Evolutionary conservation across 2,113 vertebrate genomes (phyloP), one percentile per base, ranked within the genome.

Genomic region (Centropus unirufus): DNA sequence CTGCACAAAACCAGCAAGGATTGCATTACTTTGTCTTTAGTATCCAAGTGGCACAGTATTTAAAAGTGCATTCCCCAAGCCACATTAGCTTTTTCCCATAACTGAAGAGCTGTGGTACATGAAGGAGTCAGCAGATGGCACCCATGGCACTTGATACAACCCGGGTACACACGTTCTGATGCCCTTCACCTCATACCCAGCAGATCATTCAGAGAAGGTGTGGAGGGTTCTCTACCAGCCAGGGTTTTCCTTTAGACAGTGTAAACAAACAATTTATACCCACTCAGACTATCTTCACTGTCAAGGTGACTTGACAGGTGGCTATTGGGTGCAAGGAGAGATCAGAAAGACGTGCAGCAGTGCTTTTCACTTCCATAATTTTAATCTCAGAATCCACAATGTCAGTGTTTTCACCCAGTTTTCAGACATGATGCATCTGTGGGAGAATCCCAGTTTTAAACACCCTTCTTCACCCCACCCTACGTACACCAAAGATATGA

Each of bases 101-200:
- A 46, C 63, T 42, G 40, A 49, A 27, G 21, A 34, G 62, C n/a
- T 54, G 79, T 39, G 79, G 29, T 94, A 49, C 88, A 32, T 2
- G 12, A 39, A 93, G 9, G 8, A 92, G 95, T 74, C 96, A 92
- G 92, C 90, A 97, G 96, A 86, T 92, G 96, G 96, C 96, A 97
- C 67, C 93, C 93, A 66, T 27, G 55, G 80, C 66, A 49, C 81
- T 89, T 4, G 1, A 14, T 21, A 40, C 30, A 89, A 57, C 29
- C 74, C 39, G 9, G 85, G 58, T 44, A 14, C 30, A 9, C 19
- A 17, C 9, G 6, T 14, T 15, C 66, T 17, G 23, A 23, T 5
- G 36, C 32, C 74, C 72, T 61, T 83, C 1, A 8, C 6, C 2
- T 79, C 58, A 49, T 11, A 16, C 5, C 12, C 30, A 7, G 11